Conservation (phyloP, 30 jellyfish, hydroid and myxozoan species). For the Cassiopea andromeda region DNA sequence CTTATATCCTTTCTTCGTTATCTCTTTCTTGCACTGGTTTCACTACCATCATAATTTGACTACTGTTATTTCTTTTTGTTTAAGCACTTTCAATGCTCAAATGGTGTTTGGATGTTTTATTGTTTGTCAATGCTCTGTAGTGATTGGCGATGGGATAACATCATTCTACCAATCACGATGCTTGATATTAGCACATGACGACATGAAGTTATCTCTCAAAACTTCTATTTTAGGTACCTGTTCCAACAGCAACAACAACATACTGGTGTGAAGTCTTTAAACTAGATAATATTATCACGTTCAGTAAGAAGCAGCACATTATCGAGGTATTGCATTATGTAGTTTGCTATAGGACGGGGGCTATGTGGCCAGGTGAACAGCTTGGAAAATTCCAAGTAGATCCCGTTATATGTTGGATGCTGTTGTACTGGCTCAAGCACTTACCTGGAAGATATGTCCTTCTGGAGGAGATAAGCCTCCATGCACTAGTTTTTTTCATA, state of each 20-base stretch:
- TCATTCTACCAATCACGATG: background rate
- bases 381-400: background rate
- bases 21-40: too few relatives aligned
- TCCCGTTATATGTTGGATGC: background rate
- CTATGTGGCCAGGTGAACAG: background rate
- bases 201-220: background rate
- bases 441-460: too few relatives aligned
- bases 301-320: slow-evolving; percentile 18
- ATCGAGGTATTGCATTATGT: slow-evolving; percentile 11
- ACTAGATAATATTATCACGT: slow-evolving; percentile 7
- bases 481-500: too few relatives aligned
- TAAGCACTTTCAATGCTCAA: too few relatives aligned
- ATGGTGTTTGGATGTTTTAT: too few relatives aligned
- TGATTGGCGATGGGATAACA: background rate
- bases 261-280: slow-evolving; percentile 58
- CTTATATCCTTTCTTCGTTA: too few relatives aligned
- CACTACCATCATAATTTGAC: too few relatives aligned
- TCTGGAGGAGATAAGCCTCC: too few relatives aligned
- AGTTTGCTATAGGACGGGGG: background rate
- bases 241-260: slow-evolving; percentile 31
- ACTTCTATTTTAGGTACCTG: slow-evolving; percentile 13
- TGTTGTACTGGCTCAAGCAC: too few relatives aligned
- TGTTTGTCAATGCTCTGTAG: too few relatives aligned
- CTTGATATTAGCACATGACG: background rate
- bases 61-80: too few relatives aligned